Conservation (phyloP, 2,888 invertebrate genomes). For the Agonum fuliginosum region DNA sequence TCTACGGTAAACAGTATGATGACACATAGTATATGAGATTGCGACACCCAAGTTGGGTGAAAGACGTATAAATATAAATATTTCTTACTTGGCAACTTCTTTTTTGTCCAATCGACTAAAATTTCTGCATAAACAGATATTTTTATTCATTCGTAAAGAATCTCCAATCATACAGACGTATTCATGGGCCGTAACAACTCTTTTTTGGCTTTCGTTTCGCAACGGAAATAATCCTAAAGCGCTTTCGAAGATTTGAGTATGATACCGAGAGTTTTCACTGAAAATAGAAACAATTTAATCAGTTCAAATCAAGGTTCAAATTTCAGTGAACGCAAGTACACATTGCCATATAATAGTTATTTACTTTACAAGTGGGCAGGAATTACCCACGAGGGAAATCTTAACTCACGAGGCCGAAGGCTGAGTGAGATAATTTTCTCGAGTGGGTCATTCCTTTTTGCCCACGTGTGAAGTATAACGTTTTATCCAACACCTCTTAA, state of each 20-base stretch:
- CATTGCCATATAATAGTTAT: too few relatives aligned
- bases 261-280: constrained; percentile 78
- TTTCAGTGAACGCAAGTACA: too few relatives aligned
- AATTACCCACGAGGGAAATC: too few relatives aligned
- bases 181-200: constrained; percentile 75
- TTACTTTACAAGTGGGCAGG: too few relatives aligned
- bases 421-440: too few relatives aligned
- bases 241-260: constrained; percentile 76
- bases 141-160: constrained; percentile 94
- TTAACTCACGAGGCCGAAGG: too few relatives aligned
- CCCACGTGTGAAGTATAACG: too few relatives aligned
- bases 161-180: constrained; percentile 92
- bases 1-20: too few relatives aligned
- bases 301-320: neutral
- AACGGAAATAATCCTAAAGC: constrained; percentile 75
- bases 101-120: constrained; percentile 90
- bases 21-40: too few relatives aligned
- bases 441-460: too few relatives aligned
- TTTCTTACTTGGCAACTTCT: constrained; percentile 80
- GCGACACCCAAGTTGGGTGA: too few relatives aligned
- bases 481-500: too few relatives aligned
- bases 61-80: constrained; percentile 14
- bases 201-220: constrained; percentile 72
- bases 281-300: constrained; percentile 61
- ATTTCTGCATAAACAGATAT: constrained; percentile 93